Evolutionary conservation across 2,797 vertebrate species (phyloP), one percentile per base, ranked within the genome.

Genomic region (Glyptemys insculpta): DNA sequence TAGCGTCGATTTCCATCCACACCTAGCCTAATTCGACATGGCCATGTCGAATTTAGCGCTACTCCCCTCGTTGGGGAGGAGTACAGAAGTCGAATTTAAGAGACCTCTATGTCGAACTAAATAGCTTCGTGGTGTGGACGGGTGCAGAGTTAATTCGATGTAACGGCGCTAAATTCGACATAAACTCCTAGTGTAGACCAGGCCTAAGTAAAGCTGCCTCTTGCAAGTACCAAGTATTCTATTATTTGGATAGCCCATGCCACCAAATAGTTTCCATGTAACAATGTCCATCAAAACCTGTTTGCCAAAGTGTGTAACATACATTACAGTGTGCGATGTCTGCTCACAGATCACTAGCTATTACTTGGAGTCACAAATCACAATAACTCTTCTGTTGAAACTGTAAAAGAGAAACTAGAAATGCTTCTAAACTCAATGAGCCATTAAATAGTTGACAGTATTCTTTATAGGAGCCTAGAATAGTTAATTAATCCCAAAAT

Each of bases 381-480:
- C 96, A 93, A 31, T 91, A 96, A 96, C 87, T 87, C n/a, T 50
- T 82, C 92, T 31, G 34, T n/a, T 91, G 87, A 93, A 96, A 95
- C 62, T 6, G 44, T 84, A 72, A 82, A 95, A 95, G 95, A 93
- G 94, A 56, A 96, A 93, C 92, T 93, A 29, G 68, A 96, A 96
- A 97, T 93, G 92, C 95, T 90, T 90, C 96, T 86, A 91, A 93
- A 96, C 88, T 74, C 96, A 98, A 97, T 97, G 97, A 97, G 96
- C 96, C 94, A 76, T 97, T 96, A 97, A 97, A 98, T 89, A 95
- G 93, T 95, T 96, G 97, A 97, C 95, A 97, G 96, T 96, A 97
- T 96, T 95, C 95, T 97, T 97, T 96, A 97, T 90, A 79, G 95
- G 93, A 96, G 95, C 90, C 84, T 93, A 68, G 95, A 96, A 97